phyloP scores from a whole-genome alignment of 1,140 invertebrate genomes.

The Brachionus manjavacas region DNA sequence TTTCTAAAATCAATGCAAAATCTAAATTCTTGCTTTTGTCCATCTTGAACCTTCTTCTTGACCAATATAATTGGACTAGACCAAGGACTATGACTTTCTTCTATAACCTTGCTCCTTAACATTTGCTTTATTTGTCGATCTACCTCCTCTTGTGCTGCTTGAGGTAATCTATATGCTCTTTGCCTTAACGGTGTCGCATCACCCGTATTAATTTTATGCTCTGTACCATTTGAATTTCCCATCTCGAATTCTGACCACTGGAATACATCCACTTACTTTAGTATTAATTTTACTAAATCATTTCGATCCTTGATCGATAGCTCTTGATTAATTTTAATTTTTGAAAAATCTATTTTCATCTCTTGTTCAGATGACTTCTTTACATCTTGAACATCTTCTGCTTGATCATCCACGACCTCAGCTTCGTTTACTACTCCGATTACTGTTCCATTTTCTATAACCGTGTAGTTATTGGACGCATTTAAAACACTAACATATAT shows the following conservation, averaged over 20 bases:
- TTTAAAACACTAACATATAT: too few relatives aligned
- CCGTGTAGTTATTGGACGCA: too few relatives aligned
- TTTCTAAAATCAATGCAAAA: constrained; percentile 21
- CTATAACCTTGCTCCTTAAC: not conserved
- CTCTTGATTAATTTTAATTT: not conserved
- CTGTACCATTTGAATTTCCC: not conserved
- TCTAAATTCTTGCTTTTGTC: constrained; percentile 45
- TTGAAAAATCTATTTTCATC: not conserved
- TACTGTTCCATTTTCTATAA: too few relatives aligned
- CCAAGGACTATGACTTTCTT: not conserved
- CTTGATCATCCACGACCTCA: too few relatives aligned
- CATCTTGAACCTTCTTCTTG: not conserved
- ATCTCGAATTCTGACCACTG: not conserved
- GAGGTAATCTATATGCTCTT: not conserved
- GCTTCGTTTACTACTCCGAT: too few relatives aligned
- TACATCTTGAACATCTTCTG: too few relatives aligned
- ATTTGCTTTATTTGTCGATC: not conserved
- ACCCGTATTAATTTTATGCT: not conserved
- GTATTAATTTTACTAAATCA: not conserved
- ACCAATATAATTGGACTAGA: not conserved
- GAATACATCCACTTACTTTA: not conserved
- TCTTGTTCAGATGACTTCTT: too few relatives aligned
- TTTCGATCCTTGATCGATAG: not conserved
- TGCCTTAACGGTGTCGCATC: not conserved
- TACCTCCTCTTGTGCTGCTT: not conserved